Evolutionary conservation across 2,113 vertebrate genomes (phyloP).

Genomic region (Corydoras sp.): DNA sequence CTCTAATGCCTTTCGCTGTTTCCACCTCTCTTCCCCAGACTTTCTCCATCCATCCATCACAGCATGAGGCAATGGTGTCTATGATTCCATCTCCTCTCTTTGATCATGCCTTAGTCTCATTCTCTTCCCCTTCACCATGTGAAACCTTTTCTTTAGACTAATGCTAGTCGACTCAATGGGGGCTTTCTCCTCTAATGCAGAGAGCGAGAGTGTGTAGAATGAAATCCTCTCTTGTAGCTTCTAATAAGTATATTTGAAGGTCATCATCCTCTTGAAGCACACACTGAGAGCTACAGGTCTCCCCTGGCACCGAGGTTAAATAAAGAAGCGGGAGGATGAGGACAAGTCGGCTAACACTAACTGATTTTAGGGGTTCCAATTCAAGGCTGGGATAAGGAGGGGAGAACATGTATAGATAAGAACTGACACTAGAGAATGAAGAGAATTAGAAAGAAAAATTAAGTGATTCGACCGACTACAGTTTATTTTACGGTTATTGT

Average conservation of each 20-base stretch:
- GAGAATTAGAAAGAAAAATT: too few species aligned
- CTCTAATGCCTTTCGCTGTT: conserved; percentile 23
- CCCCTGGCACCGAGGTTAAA: conserved; percentile 31
- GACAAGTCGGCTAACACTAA: conserved; percentile 36
- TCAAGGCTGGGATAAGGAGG: not conserved
- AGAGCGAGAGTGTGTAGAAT: conserved; percentile 19
- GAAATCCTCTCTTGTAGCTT: conserved; percentile 36
- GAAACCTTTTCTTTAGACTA: conserved; percentile 38
- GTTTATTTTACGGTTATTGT: too few species aligned
- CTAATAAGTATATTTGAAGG: conserved; percentile 50
- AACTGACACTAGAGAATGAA: too few species aligned
- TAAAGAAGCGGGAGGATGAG: conserved; percentile 35
- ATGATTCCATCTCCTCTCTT: conserved; percentile 32
- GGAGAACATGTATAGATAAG: too few species aligned
- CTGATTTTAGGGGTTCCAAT: conserved; percentile 33
- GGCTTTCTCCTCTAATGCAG: conserved; percentile 34
- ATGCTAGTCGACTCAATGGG: conserved; percentile 32
- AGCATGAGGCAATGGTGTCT: conserved; percentile 27
- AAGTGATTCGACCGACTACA: too few species aligned
- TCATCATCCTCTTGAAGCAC: conserved; percentile 43
- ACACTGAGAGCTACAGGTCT: conserved; percentile 33
- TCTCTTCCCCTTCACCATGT: conserved; percentile 22
- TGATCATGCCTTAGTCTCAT: conserved; percentile 32
- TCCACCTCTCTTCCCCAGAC: conserved; percentile 12
- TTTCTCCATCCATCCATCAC: conserved; percentile 32